Conservation (phyloP, 2,113 vertebrate genomes). For the Lagopus leucura region DNA sequence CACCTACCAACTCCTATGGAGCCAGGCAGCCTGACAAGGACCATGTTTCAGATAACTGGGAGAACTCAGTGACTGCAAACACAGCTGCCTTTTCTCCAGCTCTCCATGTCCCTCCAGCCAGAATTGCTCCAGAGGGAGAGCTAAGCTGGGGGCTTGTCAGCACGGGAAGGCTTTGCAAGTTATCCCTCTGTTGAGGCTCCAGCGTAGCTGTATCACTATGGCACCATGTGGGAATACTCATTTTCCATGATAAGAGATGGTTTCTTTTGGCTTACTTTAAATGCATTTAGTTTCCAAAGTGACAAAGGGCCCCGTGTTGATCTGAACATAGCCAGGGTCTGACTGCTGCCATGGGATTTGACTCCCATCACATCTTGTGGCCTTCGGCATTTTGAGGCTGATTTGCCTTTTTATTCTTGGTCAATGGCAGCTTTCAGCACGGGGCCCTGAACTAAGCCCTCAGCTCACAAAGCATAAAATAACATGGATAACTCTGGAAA, state of each 20-base stretch:
- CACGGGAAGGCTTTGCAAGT: background rate
- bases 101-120: background rate
- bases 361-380: accelerated
- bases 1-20: background rate
- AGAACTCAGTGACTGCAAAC: background rate
- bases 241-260: background rate
- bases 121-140: background rate
- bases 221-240: background rate
- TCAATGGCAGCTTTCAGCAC: background rate
- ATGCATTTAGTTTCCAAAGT: background rate
- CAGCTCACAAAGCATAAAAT: background rate
- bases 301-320: accelerated
- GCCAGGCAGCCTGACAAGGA: background rate
- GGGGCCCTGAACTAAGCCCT: accelerated
- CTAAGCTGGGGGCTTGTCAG: background rate
- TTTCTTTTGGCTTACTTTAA: constrained; percentile 26
- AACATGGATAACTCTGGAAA: background rate
- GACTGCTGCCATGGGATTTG: background rate
- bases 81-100: background rate
- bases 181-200: background rate
- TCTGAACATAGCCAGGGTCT: background rate
- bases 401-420: background rate
- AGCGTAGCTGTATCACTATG: accelerated
- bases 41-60: background rate
- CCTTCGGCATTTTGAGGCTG: background rate